These are phyloP conservation scores for Procapra przewalskii DNA, from an alignment of 2,113 vertebrate species.

Conservation along the genomic window DNA sequence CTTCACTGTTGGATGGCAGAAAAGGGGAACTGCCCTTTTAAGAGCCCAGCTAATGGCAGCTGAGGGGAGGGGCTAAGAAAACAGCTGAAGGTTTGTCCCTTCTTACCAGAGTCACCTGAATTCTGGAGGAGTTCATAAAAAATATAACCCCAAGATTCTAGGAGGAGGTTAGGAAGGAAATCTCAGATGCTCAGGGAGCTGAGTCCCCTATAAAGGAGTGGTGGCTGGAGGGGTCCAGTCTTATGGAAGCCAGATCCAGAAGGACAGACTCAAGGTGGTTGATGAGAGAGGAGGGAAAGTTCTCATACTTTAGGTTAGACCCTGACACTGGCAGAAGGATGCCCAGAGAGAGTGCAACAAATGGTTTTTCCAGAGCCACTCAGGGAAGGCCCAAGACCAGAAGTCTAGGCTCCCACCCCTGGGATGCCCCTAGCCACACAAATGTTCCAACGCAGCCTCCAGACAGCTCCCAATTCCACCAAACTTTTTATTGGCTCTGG, in stretches of 20 bases:
- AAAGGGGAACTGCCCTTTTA: constrained; percentile 4
- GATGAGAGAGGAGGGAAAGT: background rate
- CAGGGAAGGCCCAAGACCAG: background rate
- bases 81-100: background rate
- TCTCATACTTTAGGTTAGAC: background rate
- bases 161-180: background rate
- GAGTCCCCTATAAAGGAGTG: background rate
- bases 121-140: background rate
- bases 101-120: background rate
- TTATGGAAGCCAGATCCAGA: background rate
- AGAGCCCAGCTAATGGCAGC: constrained; percentile 33
- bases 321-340: background rate
- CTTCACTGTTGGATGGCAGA: background rate
- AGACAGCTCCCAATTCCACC: background rate
- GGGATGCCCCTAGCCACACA: background rate
- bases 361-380: background rate
- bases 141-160: constrained; percentile 24
- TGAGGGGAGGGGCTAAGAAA: background rate
- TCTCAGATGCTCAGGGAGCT: background rate
- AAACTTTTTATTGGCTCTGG: background rate
- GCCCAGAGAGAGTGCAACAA: background rate
- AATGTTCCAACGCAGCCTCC: background rate
- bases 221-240: background rate
- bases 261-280: background rate
- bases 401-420: background rate